Evolutionary conservation across 2,888 invertebrate genomes (phyloP), one percentile per base, ranked within the genome.

Genomic region (Phasia obesa): DNA sequence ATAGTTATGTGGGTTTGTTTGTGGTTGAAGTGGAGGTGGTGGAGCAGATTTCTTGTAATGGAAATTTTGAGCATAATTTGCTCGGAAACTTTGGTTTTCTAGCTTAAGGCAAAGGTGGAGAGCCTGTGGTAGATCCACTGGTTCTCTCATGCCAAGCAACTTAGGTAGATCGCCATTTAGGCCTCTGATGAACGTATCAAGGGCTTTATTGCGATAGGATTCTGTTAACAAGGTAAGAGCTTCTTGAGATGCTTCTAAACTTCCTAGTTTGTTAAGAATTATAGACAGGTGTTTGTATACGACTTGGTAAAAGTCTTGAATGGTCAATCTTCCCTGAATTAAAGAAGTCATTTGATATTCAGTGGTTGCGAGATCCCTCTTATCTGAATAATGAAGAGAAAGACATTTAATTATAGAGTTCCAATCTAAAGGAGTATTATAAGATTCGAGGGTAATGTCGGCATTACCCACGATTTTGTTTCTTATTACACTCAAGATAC

Each of bases 331-430:
- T 19, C 51, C 51, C 13, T 51, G 51, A 13, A 17, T 23, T 13
- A 51, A 13, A 2, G 51, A 51, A 21, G 13, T 51, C 74, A 81
- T 62, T 49, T 84, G 47, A 44, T 85, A 85, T 55, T 85, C 86
- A 6, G 11, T 9, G 38, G 38, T 13, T 3, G 38, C 38, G 9
- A 38, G 11, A 11, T 38, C 38, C 38, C 38, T 38, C 13, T 38
- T 38, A 38, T 38, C 38, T 3, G 38, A 38, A 38, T 38, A 38
- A 38, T 38, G 27, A 27, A 27, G 27, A 13, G 11, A 38, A 0
- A 86, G 53, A 1, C 80, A 84, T 27, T 60, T 64, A 5, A 75
- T 47, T 19, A 84, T 86, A 23, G 69, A 76, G n/a, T 59, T 53
- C 84, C 84, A 85, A 47, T 84, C 64, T 17, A 74, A 21, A 23